These are phyloP conservation scores for Aegithalos caudatus DNA, from an alignment of 2,113 vertebrate species.

Conservation along the genomic window DNA sequence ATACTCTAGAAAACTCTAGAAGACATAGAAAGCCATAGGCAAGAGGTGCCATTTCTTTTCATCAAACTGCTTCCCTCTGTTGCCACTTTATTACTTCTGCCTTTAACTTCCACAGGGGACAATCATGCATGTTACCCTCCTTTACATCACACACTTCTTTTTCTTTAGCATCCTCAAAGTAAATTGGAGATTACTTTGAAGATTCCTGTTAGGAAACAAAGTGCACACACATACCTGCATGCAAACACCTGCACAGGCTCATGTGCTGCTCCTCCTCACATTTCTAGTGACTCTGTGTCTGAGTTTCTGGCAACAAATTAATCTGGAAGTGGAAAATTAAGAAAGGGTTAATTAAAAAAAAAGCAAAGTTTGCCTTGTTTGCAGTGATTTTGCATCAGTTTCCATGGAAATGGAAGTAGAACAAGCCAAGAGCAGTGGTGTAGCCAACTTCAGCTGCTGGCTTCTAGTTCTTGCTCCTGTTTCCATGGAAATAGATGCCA, in stretches of 20 bases:
- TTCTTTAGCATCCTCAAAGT: not conserved
- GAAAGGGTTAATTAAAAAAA: constrained; percentile 38
- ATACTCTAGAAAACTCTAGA: not conserved
- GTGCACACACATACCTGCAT: accelerated
- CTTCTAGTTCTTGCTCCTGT: constrained; percentile 63
- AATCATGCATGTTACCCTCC: not conserved
- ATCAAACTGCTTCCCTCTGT: not conserved
- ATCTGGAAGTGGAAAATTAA: not conserved
- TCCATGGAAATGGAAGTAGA: constrained; percentile 76
- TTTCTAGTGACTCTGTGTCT: not conserved
- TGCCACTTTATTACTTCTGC: not conserved
- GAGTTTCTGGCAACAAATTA: not conserved
- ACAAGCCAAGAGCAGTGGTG: constrained; percentile 53
- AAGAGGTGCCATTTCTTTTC: not conserved
- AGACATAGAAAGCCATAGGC: not conserved
- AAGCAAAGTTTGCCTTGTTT: constrained; percentile 47
- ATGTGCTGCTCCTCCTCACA: not conserved
- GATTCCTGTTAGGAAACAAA: not conserved
- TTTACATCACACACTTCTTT: not conserved
- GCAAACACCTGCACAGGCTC: not conserved
- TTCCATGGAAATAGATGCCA: constrained; percentile 67
- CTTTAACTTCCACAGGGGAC: not conserved
- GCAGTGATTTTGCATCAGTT: constrained; percentile 64
- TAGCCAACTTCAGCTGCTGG: constrained; percentile 63
- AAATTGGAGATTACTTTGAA: not conserved